These are phyloP conservation scores for Callaeas wilsoni DNA, from an alignment of 2,113 vertebrate genomes.

Conservation along the genomic window DNA sequence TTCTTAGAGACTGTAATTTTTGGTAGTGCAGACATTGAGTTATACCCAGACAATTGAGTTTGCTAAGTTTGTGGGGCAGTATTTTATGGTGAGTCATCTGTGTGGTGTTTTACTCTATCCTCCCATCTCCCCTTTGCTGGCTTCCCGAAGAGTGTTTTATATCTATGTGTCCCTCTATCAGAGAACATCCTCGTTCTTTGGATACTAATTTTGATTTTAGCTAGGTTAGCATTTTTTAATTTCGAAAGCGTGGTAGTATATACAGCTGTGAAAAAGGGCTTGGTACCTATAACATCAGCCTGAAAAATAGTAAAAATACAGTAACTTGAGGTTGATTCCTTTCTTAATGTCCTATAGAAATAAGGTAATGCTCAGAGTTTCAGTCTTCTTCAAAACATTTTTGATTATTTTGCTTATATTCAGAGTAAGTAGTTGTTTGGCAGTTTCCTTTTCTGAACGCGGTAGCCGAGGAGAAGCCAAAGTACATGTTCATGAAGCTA, in stretches of 20 bases:
- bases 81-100: not conserved
- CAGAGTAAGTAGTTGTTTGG: not conserved
- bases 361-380: not conserved
- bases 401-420: not conserved
- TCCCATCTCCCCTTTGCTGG: not conserved
- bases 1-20: not conserved
- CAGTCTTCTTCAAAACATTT: not conserved
- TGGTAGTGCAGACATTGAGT: not conserved
- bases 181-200: not conserved
- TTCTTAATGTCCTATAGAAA: not conserved
- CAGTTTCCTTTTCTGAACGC: not conserved
- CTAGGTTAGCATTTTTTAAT: not conserved
- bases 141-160: not conserved
- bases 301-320: not conserved
- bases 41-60: not conserved
- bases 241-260: not conserved
- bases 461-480: not conserved
- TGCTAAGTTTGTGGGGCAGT: not conserved
- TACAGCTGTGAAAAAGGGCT: not conserved
- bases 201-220: not conserved
- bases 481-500: not conserved
- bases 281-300: not conserved
- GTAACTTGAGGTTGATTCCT: not conserved
- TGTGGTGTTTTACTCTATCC: not conserved
- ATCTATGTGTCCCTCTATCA: not conserved